These are phyloP conservation scores for Pseudomyrmex dendroicus DNA, from an alignment of 1,140 invertebrate genomes.

Conservation along the genomic window DNA sequence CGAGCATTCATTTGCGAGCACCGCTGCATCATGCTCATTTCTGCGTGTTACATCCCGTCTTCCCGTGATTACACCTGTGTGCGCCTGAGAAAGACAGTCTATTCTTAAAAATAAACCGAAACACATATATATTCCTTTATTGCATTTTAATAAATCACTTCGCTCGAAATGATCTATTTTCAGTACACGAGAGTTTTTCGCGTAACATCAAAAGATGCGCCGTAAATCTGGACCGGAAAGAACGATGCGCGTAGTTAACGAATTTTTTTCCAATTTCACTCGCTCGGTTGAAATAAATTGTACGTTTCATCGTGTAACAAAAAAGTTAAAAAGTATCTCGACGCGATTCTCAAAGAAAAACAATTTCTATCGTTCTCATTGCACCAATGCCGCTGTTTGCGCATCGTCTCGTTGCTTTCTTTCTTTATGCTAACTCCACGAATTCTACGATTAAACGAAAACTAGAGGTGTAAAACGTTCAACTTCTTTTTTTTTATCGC, in stretches of 20 bases:
- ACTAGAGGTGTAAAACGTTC: background rate
- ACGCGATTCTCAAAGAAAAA: background rate
- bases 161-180: slow-evolving; percentile 9
- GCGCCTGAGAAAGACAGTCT: background rate
- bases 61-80: slow-evolving; percentile 3
- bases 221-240: background rate
- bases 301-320: background rate
- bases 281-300: slow-evolving; percentile 36
- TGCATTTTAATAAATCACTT: background rate
- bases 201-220: background rate
- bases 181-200: background rate
- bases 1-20: slow-evolving; percentile 58
- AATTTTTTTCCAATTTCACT: slow-evolving; percentile 1
- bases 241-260: background rate
- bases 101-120: background rate
- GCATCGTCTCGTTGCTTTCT: background rate
- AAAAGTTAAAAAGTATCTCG: slow-evolving; percentile 15
- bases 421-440: background rate
- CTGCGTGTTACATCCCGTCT: slow-evolving; percentile 22
- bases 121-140: too few relatives aligned
- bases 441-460: too few relatives aligned
- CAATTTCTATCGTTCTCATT: background rate
- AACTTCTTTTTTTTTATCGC: background rate
- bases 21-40: slow-evolving; percentile 30
- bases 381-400: background rate